phyloP scores from a whole-genome alignment of 2,113 vertebrate species.

The Oncorhynchus clarkii region DNA sequence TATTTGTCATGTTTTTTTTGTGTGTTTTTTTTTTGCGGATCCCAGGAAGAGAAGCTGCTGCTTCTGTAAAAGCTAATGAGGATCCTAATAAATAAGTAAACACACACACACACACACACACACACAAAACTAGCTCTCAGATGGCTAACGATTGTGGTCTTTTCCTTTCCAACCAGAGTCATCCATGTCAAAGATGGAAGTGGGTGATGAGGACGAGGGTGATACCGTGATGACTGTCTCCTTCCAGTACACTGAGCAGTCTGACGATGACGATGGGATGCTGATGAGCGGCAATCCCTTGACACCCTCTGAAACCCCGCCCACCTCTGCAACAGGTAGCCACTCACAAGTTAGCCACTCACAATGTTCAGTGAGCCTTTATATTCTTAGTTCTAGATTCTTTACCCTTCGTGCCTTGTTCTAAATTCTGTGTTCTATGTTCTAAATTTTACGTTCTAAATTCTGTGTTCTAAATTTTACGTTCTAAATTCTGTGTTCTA shows the following conservation, averaged over 20 bases:
- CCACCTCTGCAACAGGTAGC: not conserved
- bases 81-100: too few species aligned
- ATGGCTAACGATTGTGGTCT: too few species aligned
- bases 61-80: too few species aligned
- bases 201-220: not conserved
- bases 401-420: not conserved
- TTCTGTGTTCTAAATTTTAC: not conserved
- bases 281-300: slow-evolving; percentile 21
- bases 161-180: not conserved
- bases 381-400: not conserved
- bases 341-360: not conserved
- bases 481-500: not conserved
- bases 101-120: not conserved
- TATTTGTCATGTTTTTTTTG: too few species aligned
- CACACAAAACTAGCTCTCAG: not conserved
- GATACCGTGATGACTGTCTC: slow-evolving; percentile 15
- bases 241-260: slow-evolving; percentile 32
- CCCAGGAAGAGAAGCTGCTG: too few species aligned
- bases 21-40: too few species aligned
- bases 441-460: not conserved
- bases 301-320: not conserved
- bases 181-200: not conserved
- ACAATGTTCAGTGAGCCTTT: too few species aligned
- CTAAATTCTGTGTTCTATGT: not conserved
- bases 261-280: slow-evolving; percentile 13